A percentile compares a stretch with the other conserved stretches of the same genome.
These are phyloP conservation scores for Eospalax fontanierii DNA, from an alignment of 2,797 vertebrate species.

Conservation along the genomic window DNA sequence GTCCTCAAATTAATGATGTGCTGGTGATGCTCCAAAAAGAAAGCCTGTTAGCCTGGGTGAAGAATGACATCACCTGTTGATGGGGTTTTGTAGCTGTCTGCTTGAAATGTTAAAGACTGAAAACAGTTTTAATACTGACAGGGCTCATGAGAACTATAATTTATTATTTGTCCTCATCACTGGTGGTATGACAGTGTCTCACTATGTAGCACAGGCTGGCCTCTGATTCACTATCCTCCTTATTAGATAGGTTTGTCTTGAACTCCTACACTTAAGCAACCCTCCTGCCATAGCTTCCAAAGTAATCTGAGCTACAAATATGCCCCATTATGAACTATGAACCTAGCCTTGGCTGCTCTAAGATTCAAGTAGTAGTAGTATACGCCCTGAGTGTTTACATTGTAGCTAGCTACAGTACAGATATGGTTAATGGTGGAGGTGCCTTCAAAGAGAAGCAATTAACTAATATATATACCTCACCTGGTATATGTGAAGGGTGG, in stretches of 20 bases:
- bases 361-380: background rate
- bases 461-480: background rate
- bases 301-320: background rate
- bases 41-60: background rate
- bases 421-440: background rate
- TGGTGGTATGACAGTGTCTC: no score
- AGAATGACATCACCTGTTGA: background rate
- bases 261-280: background rate
- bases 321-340: background rate
- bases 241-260: background rate
- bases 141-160: background rate
- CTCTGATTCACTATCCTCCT: background rate
- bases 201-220: background rate
- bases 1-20: background rate
- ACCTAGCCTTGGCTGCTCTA: background rate
- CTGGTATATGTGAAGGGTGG: background rate
- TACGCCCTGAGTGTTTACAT: background rate
- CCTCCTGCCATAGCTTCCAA: background rate
- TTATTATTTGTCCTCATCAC: no score
- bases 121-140: background rate
- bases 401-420: background rate
- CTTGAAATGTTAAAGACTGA: background rate
- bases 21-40: background rate
- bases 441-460: slow-evolving; percentile 11
- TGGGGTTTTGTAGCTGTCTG: background rate